Evolutionary conservation across 2,113 vertebrate species (phyloP).

Genomic region (Lampris megalopsis): DNA sequence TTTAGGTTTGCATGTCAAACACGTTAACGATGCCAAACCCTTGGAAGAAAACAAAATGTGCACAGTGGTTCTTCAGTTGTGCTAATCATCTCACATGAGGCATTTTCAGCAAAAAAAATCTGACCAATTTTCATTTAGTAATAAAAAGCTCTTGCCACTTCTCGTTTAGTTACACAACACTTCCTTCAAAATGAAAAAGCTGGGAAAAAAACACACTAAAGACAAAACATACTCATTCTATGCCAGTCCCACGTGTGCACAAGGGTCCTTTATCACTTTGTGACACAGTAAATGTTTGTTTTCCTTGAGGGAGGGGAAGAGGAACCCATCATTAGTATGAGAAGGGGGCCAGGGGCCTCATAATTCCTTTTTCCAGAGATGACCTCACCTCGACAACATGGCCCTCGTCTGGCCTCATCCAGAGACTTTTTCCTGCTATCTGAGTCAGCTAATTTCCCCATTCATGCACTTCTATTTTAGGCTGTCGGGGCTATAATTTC

Average conservation of each 20-base stretch:
- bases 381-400: conserved; percentile 64
- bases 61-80: conserved; percentile 10
- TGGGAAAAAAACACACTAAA: neutral
- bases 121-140: neutral
- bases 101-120: neutral
- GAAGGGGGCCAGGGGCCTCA: conserved; percentile 11
- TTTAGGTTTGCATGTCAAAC: conserved; percentile 20
- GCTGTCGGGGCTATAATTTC: conserved; percentile 38
- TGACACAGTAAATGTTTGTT: conserved; percentile 36
- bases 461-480: conserved; percentile 54
- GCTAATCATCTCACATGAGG: conserved; percentile 20
- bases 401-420: conserved; percentile 45
- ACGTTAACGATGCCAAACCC: neutral
- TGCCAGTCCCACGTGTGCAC: neutral
- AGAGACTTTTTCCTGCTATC: conserved; percentile 53
- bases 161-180: no score
- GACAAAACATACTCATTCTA: neutral
- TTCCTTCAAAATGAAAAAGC: no score
- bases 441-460: conserved; percentile 59
- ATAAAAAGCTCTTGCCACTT: neutral
- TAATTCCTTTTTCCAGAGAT: conserved; percentile 65
- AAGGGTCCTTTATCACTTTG: neutral
- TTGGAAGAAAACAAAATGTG: neutral
- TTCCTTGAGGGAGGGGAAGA: conserved; percentile 45
- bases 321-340: conserved; percentile 32